These are phyloP conservation scores for Megaceryle torquata DNA, from an alignment of 2,113 vertebrate genomes.

Conservation along the genomic window DNA sequence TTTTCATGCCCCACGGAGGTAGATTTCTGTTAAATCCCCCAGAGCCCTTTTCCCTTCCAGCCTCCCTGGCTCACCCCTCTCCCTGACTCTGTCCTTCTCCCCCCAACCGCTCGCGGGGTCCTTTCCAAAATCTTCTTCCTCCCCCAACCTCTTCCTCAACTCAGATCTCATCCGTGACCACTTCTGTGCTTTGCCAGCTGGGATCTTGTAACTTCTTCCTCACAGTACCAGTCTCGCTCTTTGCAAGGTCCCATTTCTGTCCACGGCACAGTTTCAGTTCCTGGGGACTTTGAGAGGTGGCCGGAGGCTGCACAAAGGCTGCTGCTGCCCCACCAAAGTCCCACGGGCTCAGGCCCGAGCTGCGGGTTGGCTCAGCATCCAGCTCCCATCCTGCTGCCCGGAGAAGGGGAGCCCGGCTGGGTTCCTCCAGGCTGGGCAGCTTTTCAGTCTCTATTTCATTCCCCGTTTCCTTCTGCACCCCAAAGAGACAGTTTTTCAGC, in stretches of 20 bases:
- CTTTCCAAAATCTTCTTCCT: neutral
- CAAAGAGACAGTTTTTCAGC: neutral
- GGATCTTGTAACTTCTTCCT: neutral
- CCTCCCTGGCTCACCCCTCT: fast-evolving
- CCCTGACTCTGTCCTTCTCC: neutral
- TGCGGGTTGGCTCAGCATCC: neutral
- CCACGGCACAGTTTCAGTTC: neutral
- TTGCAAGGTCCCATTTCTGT: neutral
- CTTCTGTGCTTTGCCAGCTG: neutral
- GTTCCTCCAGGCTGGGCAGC: neutral
- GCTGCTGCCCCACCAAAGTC: neutral
- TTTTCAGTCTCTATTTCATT: neutral
- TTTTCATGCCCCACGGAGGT: neutral
- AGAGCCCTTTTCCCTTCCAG: neutral
- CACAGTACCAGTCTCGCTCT: neutral
- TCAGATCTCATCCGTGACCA: neutral
- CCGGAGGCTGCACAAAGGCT: neutral
- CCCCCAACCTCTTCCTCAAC: neutral
- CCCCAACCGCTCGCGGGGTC: fast-evolving
- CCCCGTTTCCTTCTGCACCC: fast-evolving
- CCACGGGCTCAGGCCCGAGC: neutral
- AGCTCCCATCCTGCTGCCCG: fast-evolving
- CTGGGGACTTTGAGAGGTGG: neutral
- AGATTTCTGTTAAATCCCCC: neutral
- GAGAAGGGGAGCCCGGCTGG: neutral